Evolutionary conservation across 64 coral and sea anemone species (phyloP).

Genomic region (Montipora sp.): DNA sequence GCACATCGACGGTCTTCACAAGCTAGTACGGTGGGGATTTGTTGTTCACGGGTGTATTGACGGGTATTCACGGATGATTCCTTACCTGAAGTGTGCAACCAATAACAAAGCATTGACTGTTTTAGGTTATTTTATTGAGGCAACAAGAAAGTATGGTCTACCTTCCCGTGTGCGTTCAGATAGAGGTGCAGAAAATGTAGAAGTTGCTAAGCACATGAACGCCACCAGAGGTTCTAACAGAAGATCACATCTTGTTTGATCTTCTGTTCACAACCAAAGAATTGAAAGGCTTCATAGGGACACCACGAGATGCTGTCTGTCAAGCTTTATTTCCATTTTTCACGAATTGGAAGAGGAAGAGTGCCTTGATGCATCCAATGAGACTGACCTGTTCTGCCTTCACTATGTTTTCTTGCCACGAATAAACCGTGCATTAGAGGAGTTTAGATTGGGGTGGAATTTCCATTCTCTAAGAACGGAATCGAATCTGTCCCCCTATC

Average conservation of each 20-base stretch:
- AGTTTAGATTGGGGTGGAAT: conserved; percentile 11
- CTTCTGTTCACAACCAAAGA: conserved; percentile 51
- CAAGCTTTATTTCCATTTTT: conserved; percentile 27
- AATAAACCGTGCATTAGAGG: conserved; percentile 52
- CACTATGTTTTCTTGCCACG: conserved; percentile 43
- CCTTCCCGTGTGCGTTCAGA: too few species aligned
- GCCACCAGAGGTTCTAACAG: too few species aligned
- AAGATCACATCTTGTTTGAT: conserved; percentile 29
- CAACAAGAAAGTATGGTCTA: background rate
- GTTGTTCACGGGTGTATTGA: conserved; percentile 39
- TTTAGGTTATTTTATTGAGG: conserved; percentile 1
- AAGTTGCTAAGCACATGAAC: too few species aligned
- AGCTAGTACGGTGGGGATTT: background rate
- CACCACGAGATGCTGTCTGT: conserved; percentile 50
- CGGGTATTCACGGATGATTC: conserved; percentile 9
- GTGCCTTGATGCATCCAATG: conserved; percentile 31
- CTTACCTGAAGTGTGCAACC: conserved; percentile 29
- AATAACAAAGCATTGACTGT: conserved; percentile 8
- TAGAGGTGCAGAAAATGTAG: too few species aligned
- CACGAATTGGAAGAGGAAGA: conserved; percentile 3
- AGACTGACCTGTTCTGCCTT: conserved; percentile 56
- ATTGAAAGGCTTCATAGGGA: conserved; percentile 46
- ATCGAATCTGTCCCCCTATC: conserved; percentile 26
- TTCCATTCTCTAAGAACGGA: background rate
- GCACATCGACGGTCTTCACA: conserved; percentile 18